Base-by-base conservation (phyloP, 2,888 invertebrate species). In the Limnephilus rhombicus region DNA sequence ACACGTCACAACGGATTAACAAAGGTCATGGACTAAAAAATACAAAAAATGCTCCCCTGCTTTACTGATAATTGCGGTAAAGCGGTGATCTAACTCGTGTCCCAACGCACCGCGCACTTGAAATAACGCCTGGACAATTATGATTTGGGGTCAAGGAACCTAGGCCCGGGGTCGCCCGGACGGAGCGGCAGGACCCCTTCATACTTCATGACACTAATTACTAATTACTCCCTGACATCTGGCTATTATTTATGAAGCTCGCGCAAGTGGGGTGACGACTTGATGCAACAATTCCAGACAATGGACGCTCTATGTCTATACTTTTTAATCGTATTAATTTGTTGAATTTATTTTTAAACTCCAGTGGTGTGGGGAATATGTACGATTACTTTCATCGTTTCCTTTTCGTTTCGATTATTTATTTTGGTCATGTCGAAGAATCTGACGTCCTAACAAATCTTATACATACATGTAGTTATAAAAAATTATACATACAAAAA, bases 111-210 rank as follows among this genome's bases (percentile, higher is more conserved):
- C 81, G 41, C 80, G 89, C 89, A 81, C 89, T 89, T 80, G 81
- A 81, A 80, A 68, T 45, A 45, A 68, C 81, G 31, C n/a, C 24
- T 24, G 37, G 80, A 31, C 53, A 88, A 80, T 89, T 86, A 81
- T 91, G 34, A 91, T 86, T 49, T 68, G 18, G 91, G 91, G 91
- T 91, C 91, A 91, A 91, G 91, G 91, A 91, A 91, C 91, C 81
- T 41, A 24, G 37, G 7, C 45, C 83, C 29, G 80, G 91, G 91
- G 91, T 87, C 87, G 80, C 24, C 45, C 45, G 85, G 68, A n/a
- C 24, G 24, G 24, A 68, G 68, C 29, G 31, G n/a, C 34, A 90
- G 85, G 85, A 85, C 90, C 80, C 90, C 85, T 90, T 18, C 45
- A 41, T 90, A 68, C 53, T 68, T 37, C 53, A 18, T 53, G 90